Conservation (phyloP, 2,888 invertebrate genomes). For the Cyrtodaria siliqua region DNA sequence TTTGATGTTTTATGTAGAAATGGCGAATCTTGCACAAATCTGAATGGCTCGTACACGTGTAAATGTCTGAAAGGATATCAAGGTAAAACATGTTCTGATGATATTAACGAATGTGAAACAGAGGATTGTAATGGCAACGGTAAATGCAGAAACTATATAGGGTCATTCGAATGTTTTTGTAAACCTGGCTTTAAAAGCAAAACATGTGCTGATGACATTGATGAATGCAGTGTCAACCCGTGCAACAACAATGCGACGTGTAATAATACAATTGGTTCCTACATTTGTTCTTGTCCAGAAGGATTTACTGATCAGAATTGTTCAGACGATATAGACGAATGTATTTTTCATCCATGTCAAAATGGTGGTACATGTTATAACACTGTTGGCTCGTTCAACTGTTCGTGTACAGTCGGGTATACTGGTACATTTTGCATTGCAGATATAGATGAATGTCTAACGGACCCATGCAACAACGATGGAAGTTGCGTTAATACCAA, state of each 20-base stretch:
- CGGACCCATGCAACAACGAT: constrained; percentile 38
- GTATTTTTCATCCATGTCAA: constrained; percentile 57
- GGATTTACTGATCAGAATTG: constrained; percentile 55
- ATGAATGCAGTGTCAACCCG: constrained; percentile 58
- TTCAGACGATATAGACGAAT: constrained; percentile 44
- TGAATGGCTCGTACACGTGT: constrained; percentile 8
- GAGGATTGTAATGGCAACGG: background rate
- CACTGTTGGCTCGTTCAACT: constrained; percentile 52
- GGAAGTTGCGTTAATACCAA: constrained; percentile 51
- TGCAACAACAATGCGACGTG: constrained; percentile 65
- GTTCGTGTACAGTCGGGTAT: constrained; percentile 59
- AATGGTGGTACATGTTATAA: constrained; percentile 66
- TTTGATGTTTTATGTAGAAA: constrained; percentile 34
- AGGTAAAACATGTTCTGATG: background rate
- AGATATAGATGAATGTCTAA: constrained; percentile 64
- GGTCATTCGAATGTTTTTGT: constrained; percentile 65
- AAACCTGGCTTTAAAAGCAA: constrained; percentile 49
- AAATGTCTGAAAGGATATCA: background rate
- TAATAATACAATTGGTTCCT: constrained; percentile 53
- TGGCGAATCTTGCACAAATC: constrained; percentile 25
- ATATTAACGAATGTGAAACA: constrained; percentile 10
- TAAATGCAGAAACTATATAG: constrained; percentile 44
- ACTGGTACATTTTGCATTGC: constrained; percentile 58
- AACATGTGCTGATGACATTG: constrained; percentile 54
- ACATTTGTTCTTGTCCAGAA: constrained; percentile 60